Base-by-base conservation (phyloP, 2,888 invertebrate genomes). In the Trissoscelio sp. region DNA sequence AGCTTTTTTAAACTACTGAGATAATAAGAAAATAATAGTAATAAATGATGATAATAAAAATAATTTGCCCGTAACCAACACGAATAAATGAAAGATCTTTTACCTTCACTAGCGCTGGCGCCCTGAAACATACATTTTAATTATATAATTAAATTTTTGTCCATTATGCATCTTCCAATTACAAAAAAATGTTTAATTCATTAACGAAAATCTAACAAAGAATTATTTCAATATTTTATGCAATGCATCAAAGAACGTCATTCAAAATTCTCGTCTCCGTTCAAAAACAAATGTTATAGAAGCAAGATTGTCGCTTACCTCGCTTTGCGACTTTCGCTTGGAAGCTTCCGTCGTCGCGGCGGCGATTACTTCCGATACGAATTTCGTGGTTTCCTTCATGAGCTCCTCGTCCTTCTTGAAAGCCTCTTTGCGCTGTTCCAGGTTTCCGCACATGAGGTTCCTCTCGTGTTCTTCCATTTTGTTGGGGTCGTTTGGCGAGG, bases 301-400 rank as follows among this genome's bases (percentile, higher is more conserved):
- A 18, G 20, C 11, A 11, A 18, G 44, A 44, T 18, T 39, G 18
- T 44, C 44, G 31, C 73, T 85, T 57, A 91, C 91, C 87, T 91
- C 87, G 39, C 85, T 83, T 20, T 87, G 85, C 31, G 84, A 77
- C 81, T 88, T 90, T 83, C 92, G 88, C 74, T 87, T 91, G 1
- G 89, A 86, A 12, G 92, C 92, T 82, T 92, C 92, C 37, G 90
- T 87, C 51, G 91, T 89, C 7, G 92, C 92, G 24, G 89, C 90
- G 82, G 92, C 92, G 81, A 92, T 92, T 69, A 92, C 91, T 72
- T 92, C 92, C 78, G 90, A 89, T 2, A 92, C 92, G 85, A 92
- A 92, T 83, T 91, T 91, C 28, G 89, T 91, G 0, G 92, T 92
- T 83, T 92, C 92, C 83, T 89, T 91, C 90, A 92, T 92, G 6